Conservation (phyloP, 1,140 invertebrate genomes). For the Pararge aegeria region DNA sequence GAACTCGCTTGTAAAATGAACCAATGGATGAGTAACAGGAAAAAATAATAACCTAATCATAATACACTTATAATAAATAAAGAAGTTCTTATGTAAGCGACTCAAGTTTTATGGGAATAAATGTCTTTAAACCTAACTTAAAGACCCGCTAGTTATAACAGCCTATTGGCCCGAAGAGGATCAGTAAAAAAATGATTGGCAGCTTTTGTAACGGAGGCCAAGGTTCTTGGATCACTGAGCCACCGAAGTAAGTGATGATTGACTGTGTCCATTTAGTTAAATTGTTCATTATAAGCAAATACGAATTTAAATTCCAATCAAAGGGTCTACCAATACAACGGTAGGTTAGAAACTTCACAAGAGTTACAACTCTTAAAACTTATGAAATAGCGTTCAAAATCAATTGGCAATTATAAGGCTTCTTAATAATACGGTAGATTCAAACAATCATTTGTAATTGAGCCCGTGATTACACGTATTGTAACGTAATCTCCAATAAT, state of each 20-base stretch:
- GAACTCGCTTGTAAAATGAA: too few relatives aligned
- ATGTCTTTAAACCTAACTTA: too few relatives aligned
- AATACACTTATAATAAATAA: too few relatives aligned
- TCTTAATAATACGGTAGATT: neutral
- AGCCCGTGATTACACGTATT: conserved; percentile 7
- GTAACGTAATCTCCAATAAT: neutral
- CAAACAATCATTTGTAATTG: conserved; percentile 7
- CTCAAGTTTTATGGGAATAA: too few relatives aligned
- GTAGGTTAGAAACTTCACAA: neutral
- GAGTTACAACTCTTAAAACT: neutral
- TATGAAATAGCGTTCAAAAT: neutral
- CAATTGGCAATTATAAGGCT: neutral
- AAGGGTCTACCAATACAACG: neutral
- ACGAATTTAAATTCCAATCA: neutral
- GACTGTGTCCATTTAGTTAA: neutral
- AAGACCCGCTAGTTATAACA: too few relatives aligned
- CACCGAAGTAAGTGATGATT: conserved; percentile 1
- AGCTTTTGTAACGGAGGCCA: too few relatives aligned
- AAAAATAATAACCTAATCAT: too few relatives aligned
- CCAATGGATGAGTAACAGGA: too few relatives aligned
- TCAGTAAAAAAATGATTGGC: too few relatives aligned
- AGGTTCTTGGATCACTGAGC: too few relatives aligned
- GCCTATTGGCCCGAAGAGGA: too few relatives aligned
- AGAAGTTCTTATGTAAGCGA: too few relatives aligned
- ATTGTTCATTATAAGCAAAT: neutral